Evolutionary conservation across 2,113 vertebrate species (phyloP).

Genomic region (Fulmarus glacialis): DNA sequence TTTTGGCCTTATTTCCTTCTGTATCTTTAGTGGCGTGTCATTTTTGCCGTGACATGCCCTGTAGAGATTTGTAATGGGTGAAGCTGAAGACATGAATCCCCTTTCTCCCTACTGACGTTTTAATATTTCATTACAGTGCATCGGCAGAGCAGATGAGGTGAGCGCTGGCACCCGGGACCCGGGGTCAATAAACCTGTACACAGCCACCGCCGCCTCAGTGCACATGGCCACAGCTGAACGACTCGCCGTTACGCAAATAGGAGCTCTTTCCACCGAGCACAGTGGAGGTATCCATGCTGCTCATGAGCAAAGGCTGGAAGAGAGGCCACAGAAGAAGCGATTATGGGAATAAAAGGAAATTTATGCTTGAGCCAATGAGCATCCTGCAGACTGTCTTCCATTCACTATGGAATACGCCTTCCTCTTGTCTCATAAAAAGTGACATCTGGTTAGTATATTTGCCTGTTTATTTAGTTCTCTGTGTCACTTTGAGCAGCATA

Average conservation of each 20-base stretch:
- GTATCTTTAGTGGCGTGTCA: background rate
- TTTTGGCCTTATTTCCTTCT: background rate
- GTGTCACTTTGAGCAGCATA: slow-evolving; percentile 19
- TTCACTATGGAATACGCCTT: background rate
- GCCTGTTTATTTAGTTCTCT: background rate
- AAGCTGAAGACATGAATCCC: background rate
- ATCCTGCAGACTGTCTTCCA: background rate
- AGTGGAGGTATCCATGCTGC: background rate
- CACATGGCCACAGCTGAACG: background rate
- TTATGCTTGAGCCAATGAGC: background rate
- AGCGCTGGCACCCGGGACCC: fast-evolving
- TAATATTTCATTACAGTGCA: background rate
- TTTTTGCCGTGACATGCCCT: background rate
- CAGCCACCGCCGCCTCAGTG: too few species aligned
- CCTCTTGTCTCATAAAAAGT: slow-evolving; percentile 14
- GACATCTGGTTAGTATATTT: slow-evolving; percentile 11
- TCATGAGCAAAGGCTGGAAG: background rate
- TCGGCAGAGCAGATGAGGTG: background rate
- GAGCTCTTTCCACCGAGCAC: background rate
- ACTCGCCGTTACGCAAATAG: fast-evolving
- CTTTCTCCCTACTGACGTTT: background rate
- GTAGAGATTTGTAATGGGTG: background rate
- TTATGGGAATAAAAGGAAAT: background rate
- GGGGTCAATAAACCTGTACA: fast-evolving
- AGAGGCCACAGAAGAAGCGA: background rate